A percentile compares a stretch with the other conserved stretches of the same genome.
These are phyloP conservation scores for Amblyraja radiata DNA, from an alignment of 2,797 vertebrate genomes.

Conservation along the genomic window DNA sequence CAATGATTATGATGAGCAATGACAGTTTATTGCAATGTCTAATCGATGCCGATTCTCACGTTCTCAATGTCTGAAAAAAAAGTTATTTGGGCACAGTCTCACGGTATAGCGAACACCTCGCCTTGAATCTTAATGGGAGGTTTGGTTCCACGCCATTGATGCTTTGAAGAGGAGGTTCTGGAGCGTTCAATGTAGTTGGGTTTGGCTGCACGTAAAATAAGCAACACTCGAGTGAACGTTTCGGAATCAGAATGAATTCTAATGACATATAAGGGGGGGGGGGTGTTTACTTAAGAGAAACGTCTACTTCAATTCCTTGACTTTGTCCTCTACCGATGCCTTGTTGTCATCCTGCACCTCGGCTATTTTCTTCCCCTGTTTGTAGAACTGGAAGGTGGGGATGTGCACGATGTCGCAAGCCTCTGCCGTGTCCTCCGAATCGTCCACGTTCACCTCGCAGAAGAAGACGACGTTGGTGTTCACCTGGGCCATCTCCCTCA, in stretches of 20 bases:
- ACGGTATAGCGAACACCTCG: not conserved
- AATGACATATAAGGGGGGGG: no score
- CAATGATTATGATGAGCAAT: not conserved
- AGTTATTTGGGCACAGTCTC: not conserved
- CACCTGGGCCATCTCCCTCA: not conserved
- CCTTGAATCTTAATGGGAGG: not conserved
- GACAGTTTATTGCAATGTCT: not conserved
- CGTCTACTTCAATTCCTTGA: constrained; percentile 6
- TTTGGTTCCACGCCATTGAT: not conserved
- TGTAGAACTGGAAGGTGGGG: constrained; percentile 32
- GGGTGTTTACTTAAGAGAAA: not conserved
- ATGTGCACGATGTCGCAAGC: constrained; percentile 32
- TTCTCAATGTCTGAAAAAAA: not conserved
- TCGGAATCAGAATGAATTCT: not conserved
- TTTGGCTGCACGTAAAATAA: not conserved
- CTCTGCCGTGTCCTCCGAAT: constrained; percentile 30
- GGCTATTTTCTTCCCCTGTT: constrained; percentile 1
- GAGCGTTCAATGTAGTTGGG: no score
- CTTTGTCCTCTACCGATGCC: not conserved
- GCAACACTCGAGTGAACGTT: not conserved
- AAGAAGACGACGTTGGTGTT: not conserved
- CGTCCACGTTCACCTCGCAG: constrained; percentile 29
- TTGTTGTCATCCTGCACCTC: constrained; percentile 1
- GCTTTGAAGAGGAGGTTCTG: not conserved
- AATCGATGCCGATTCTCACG: not conserved